These are phyloP conservation scores for Monoplex corrugatus DNA, from an alignment of 2,888 invertebrate species.

Conservation along the genomic window DNA sequence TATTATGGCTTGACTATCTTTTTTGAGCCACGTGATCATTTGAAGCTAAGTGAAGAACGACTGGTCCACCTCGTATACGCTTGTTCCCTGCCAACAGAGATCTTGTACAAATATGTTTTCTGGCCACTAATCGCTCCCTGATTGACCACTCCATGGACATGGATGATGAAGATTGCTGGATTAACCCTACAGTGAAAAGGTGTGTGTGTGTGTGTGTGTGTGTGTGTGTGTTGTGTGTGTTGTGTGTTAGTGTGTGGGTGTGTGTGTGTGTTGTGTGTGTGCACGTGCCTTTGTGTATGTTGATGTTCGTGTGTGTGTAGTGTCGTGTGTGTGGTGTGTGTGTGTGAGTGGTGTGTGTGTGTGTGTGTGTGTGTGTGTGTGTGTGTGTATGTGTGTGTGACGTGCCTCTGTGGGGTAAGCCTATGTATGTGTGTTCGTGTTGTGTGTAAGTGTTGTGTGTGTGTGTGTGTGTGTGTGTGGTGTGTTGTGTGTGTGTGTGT, in stretches of 20 bases:
- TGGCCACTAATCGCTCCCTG: no score
- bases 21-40: no score
- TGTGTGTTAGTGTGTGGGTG: background rate
- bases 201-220: background rate
- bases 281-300: background rate
- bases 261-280: background rate
- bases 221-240: background rate
- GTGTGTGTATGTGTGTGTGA: background rate
- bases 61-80: no score
- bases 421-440: background rate
- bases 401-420: no score
- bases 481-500: no score
- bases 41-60: no score
- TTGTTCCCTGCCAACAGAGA: no score
- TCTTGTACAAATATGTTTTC: no score
- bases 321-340: background rate
- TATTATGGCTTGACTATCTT: no score
- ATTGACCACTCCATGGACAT: no score
- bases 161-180: no score
- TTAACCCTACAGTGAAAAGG: no score
- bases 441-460: constrained; percentile 17
- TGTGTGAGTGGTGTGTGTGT: background rate
- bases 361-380: background rate
- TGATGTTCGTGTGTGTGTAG: background rate
- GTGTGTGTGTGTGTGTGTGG: background rate